phyloP scores from a whole-genome alignment of 2,888 invertebrate species.

The Zelleria hepariella region DNA sequence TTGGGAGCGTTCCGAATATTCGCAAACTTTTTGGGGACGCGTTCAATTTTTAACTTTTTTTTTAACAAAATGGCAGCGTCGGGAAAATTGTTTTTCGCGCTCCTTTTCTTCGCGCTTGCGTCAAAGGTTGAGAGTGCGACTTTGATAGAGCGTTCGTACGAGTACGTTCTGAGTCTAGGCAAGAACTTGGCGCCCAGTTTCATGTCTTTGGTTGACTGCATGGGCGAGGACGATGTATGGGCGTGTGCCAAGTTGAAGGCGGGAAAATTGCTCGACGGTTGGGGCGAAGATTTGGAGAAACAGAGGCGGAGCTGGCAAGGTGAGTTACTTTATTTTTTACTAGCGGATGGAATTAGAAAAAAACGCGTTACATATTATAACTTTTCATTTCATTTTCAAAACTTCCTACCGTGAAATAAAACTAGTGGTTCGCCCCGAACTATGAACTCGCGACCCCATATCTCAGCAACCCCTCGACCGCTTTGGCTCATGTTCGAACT shows the following conservation, averaged over 20 bases:
- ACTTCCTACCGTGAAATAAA: too few relatives aligned
- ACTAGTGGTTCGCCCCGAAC: too few relatives aligned
- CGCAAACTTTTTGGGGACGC: neutral
- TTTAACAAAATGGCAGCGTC: conserved; percentile 35
- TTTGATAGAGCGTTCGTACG: conserved; percentile 48
- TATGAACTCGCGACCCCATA: too few relatives aligned
- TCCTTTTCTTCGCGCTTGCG: conserved; percentile 16
- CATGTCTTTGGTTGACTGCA: conserved; percentile 66
- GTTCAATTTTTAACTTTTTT: conserved; percentile 16
- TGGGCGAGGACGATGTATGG: conserved; percentile 63
- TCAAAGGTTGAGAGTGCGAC: conserved; percentile 41
- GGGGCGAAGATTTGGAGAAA: conserved; percentile 45
- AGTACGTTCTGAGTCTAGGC: conserved; percentile 52
- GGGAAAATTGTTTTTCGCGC: conserved; percentile 16
- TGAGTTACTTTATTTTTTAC: too few relatives aligned
- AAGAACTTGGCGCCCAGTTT: conserved; percentile 64
- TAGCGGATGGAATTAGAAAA: too few relatives aligned
- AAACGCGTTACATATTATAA: too few relatives aligned
- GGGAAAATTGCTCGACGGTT: conserved; percentile 60
- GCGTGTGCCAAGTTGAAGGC: conserved; percentile 68
- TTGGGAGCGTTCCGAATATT: neutral
- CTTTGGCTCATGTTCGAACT: too few relatives aligned
- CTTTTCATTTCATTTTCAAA: too few relatives aligned
- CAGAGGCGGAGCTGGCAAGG: conserved; percentile 56
- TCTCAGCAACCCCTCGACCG: too few relatives aligned